A percentile compares a stretch with the other conserved stretches of the same genome.
These are phyloP conservation scores for Tyria jacobaeae DNA, from an alignment of 2,888 invertebrate genomes.

Conservation along the genomic window DNA sequence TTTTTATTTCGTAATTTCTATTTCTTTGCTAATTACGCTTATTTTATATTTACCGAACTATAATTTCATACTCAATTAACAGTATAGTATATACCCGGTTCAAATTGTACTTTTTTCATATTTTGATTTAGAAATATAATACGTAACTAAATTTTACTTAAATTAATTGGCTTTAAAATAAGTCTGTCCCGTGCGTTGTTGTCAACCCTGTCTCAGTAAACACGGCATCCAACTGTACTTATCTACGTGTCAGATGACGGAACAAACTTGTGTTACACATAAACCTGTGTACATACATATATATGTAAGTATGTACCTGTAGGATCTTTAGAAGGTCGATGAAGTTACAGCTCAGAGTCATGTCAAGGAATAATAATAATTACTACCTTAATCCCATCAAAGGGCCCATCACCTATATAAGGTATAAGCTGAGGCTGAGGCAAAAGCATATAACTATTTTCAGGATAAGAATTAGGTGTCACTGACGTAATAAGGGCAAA, in stretches of 20 bases:
- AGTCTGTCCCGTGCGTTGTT: background rate
- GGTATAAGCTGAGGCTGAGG: too few species aligned
- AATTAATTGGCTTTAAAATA: background rate
- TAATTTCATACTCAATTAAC: background rate
- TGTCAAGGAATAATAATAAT: slow-evolving; percentile 5
- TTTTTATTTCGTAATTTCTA: background rate
- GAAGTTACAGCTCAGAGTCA: slow-evolving; percentile 3
- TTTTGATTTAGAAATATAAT: background rate
- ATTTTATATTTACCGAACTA: background rate
- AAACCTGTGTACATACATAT: slow-evolving; percentile 28
- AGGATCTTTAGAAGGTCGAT: slow-evolving; percentile 13
- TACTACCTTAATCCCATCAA: background rate
- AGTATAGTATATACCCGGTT: background rate
- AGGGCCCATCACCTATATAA: background rate
- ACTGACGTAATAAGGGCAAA: too few species aligned
- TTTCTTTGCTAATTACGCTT: background rate
- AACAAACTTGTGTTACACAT: slow-evolving; percentile 57
- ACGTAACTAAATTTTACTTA: background rate
- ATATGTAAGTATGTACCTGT: slow-evolving; percentile 18
- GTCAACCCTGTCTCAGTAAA: slow-evolving; percentile 47
- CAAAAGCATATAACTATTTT: too few species aligned
- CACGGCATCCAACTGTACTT: slow-evolving; percentile 60
- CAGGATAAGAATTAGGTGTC: too few species aligned
- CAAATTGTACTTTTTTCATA: background rate
- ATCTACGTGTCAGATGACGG: slow-evolving; percentile 42